Base-by-base conservation (phyloP, 2,797 vertebrate species). In the Bovichtus diacanthus region DNA sequence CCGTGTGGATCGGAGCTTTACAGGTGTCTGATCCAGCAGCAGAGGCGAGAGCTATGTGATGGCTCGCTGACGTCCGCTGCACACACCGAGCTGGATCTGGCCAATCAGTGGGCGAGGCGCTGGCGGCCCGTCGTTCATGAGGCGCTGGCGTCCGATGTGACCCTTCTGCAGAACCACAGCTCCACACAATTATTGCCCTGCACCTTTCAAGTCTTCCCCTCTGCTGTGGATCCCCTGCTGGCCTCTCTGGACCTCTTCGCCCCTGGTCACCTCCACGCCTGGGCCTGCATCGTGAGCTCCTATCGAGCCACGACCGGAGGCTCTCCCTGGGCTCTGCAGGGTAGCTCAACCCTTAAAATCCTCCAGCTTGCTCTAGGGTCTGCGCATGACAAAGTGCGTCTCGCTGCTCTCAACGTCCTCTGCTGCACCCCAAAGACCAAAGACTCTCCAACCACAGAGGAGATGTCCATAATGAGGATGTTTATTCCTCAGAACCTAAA, bases 401-500 rank as follows among this genome's bases (percentile, higher is more conserved):
- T 98, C 5, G 95, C 95, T 0, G 96, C 95, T 0, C 83, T 97
- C 46, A 87, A 79, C 27, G 87, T 97, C 21, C 90, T 98, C 36
- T 97, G 96, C 90, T 95, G 94, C 84, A 94, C 95, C 85, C 94
- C 96, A 13, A 96, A 94, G 81, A 96, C 95, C 80, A 97, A 88
- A 76, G 95, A 90, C 68, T 79, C 90, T 13, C 95, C 96, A 0
- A 92, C 77, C 0, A 4, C 49, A 0, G 80, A 84, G 2, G 96
- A 98, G 81, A 29, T 96, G 71, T 54, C 1, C 0, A 63, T 95
- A 9, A 90, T 97, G 81, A 95, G 18, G 81, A 81, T 38, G 34
- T 97, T 97, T 64, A 88, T 98, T 74, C 95, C 95, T 15, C 93
- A 96, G 74, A 98, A 96, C 91, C 91, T 98, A 13, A 97, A 96